These are phyloP conservation scores for Trogon melanurus DNA, from an alignment of 2,113 vertebrate genomes.

Conservation along the genomic window DNA sequence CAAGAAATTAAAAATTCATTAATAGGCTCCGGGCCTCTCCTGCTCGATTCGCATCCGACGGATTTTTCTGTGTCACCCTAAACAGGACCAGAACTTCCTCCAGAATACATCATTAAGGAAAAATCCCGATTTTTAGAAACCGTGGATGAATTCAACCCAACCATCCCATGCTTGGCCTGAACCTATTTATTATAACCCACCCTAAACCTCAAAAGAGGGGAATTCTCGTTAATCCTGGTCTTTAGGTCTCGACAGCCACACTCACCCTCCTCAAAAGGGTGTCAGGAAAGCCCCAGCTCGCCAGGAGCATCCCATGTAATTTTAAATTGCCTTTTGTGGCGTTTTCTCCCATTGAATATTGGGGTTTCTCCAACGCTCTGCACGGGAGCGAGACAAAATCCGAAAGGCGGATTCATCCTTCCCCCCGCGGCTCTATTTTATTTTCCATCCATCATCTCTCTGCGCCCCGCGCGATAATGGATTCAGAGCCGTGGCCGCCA, in stretches of 20 bases:
- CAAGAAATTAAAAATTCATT: not conserved
- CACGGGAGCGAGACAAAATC: rapidly evolving
- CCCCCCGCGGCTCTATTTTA: not conserved
- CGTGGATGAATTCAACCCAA: not conserved
- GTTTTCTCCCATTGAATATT: rapidly evolving
- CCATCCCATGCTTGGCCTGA: rapidly evolving
- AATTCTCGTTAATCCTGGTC: no score
- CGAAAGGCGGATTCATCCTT: rapidly evolving
- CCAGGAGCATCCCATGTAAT: rapidly evolving
- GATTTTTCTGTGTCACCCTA: not conserved
- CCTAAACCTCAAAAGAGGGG: no score
- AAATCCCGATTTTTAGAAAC: not conserved
- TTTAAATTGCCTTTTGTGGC: not conserved
- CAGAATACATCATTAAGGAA: not conserved
- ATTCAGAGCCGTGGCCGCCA: not conserved
- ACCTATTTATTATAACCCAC: no score
- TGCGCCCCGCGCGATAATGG: not conserved
- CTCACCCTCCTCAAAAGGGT: not conserved
- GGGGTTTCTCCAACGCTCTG: rapidly evolving
- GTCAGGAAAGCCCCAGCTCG: not conserved
- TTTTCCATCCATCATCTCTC: not conserved
- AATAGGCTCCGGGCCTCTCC: not conserved
- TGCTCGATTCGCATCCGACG: no score
- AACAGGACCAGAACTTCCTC: not conserved
- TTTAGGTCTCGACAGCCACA: rapidly evolving